These are phyloP conservation scores for Drosophila infuscata DNA, from an alignment of 2,888 invertebrate genomes.

Conservation along the genomic window DNA sequence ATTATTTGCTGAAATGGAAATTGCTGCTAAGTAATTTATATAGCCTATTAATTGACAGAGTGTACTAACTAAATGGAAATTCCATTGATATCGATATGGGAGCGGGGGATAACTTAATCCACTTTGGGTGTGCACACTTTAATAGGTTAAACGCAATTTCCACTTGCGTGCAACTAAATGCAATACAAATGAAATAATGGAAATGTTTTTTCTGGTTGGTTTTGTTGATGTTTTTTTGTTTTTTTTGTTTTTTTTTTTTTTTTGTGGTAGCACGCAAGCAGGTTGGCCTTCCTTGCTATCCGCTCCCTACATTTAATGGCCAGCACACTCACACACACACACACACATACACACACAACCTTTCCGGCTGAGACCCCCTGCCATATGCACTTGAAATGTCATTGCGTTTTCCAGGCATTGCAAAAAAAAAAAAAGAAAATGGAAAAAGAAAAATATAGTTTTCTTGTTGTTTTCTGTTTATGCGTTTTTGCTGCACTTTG, in stretches of 20 bases:
- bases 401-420: conserved; percentile 44
- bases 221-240: conserved; percentile 18
- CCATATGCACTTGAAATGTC: conserved; percentile 53
- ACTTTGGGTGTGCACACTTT: conserved; percentile 43
- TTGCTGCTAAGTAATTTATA: not conserved
- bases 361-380: not conserved
- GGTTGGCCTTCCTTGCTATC: conserved; percentile 1
- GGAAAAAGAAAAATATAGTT: conserved; percentile 21
- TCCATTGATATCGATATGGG: conserved; percentile 13
- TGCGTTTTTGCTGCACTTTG: conserved; percentile 32
- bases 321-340: not conserved
- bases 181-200: conserved; percentile 48
- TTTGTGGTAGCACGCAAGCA: conserved; percentile 41
- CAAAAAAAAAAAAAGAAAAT: not conserved
- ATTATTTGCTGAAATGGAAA: not conserved
- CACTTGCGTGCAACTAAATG: conserved; percentile 46
- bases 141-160: conserved; percentile 63
- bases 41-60: not conserved
- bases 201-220: conserved; percentile 15
- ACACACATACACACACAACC: not conserved
- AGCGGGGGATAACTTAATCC: conserved; percentile 30
- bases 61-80: conserved; percentile 17
- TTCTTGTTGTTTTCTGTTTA: conserved; percentile 5
- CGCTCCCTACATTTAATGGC: not conserved
- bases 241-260: conserved; percentile 15